Percentiles rank a stretch among this genome's conserved stretches.
Conservation (phyloP, 2,113 vertebrate species). For the Strix uralensis region DNA sequence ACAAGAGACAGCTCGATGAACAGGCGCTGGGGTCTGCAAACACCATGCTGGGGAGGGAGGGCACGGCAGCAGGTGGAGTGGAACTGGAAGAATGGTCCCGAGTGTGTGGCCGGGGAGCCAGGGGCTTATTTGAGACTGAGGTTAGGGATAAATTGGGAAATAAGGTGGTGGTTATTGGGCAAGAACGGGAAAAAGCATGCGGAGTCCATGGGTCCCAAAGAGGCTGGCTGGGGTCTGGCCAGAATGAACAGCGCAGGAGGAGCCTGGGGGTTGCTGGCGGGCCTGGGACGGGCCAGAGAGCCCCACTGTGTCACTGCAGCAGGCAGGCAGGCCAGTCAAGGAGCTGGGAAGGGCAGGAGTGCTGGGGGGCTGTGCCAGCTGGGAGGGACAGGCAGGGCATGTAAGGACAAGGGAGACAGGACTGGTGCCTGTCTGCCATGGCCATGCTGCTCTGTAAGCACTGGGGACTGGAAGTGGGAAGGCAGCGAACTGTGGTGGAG, state of each 20-base stretch:
- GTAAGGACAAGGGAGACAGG: neutral
- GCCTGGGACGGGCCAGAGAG: neutral
- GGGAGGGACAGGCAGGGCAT: neutral
- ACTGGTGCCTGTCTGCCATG: neutral
- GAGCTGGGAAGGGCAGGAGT: neutral
- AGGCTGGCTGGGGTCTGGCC: neutral
- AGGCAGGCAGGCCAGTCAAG: neutral
- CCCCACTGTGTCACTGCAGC: neutral
- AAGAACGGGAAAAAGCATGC: neutral
- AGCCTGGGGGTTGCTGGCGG: rapidly evolving
- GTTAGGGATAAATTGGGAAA: neutral
- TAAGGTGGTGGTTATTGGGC: neutral
- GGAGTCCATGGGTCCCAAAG: neutral
- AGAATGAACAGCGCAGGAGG: rapidly evolving
- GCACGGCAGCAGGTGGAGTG: neutral
- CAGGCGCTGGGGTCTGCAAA: neutral
- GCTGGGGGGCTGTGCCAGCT: neutral
- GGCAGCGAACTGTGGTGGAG: neutral
- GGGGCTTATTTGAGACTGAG: neutral
- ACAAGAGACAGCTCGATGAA: neutral
- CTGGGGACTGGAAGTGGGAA: neutral
- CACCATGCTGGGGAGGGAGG: neutral
- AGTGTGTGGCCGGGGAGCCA: neutral
- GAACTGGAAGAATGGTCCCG: neutral
- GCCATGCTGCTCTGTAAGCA: neutral